Evolutionary conservation across 2,888 invertebrate species (phyloP), one percentile per base, ranked within the genome.

Genomic region (Calliphora vomitoria): DNA sequence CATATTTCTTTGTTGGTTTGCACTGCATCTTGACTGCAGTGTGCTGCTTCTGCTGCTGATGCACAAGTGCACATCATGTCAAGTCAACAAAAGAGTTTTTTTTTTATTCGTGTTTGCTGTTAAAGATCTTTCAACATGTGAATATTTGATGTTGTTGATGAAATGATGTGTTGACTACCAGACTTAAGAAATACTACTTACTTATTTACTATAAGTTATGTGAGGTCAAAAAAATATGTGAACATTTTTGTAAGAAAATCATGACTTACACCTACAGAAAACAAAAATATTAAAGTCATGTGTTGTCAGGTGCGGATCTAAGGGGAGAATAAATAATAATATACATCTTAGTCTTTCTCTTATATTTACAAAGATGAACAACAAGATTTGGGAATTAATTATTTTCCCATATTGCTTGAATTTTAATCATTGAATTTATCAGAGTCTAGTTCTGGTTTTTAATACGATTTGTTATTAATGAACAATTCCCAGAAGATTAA

Each of bases 121-220:
- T 80, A 62, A 80, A 75, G 85, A 80, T 80, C 80, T 85, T 80
- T 80, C 80, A 69, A 74, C 80, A 85, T 85, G 64, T 78, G 35
- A 31, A 58, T 85, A 62, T 75, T 64, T 78, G 55, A 64, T 55
- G 71, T 41, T 47, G 13, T 15, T 71, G 76, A 71, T 83, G 71
- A 83, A 75, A 68, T 75, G 25, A 35, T 83, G 31, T 64, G 79
- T 75, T 75, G 60, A 85, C 68, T 80, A 53, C 15, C 15, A 74
- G 84, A 75, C 80, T 75, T 85, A 75, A 25, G 71, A 55, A 55
- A 84, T 38, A 25, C 18, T 50, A 38, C 5, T 3, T 20, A 55
- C 10, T 55, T n/a, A n/a, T n/a, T n/a, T 55, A 11, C 4, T 58
- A 58, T 58, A 68, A 71, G 62, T 76, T 83, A 71, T 35, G 44